phyloP scores from a whole-genome alignment of 1,140 invertebrate species.

The Lamellibrachia luymesi region DNA sequence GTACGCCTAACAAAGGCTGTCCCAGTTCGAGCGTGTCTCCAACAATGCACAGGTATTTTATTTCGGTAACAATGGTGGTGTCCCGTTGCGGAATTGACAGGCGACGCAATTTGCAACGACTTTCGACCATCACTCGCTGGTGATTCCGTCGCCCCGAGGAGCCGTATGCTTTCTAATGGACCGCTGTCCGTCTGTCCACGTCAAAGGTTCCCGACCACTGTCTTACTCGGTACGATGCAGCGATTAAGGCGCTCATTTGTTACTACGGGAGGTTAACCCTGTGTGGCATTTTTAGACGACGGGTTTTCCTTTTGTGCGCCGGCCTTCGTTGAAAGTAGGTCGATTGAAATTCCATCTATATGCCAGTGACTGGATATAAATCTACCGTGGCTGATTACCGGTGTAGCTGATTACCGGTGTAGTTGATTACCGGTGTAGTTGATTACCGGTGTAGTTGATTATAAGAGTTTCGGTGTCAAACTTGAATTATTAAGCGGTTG shows the following conservation, averaged over 20 bases:
- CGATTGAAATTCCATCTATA: background rate
- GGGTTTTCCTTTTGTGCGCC: no score
- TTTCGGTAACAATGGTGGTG: background rate
- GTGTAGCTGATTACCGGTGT: background rate
- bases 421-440: background rate
- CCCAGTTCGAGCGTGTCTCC: background rate
- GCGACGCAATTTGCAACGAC: background rate
- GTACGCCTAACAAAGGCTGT: background rate
- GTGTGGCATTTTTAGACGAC: no score
- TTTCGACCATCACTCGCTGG: background rate
- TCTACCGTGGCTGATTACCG: background rate
- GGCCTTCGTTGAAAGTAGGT: no score
- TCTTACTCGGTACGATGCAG: background rate
- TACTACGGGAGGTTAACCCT: no score
- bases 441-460: background rate
- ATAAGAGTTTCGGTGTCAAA: background rate
- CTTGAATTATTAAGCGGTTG: background rate
- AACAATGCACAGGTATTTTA: background rate
- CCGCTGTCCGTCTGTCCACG: background rate
- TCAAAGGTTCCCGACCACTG: background rate
- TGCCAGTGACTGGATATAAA: background rate
- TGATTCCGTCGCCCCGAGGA: background rate
- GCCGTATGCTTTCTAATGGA: background rate
- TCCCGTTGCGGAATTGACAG: conserved; percentile 3
- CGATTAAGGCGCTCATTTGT: no score